Evolutionary conservation across 2,113 vertebrate species (phyloP), one percentile per base, ranked within the genome.

Genomic region (Cebidichthys violaceus): DNA sequence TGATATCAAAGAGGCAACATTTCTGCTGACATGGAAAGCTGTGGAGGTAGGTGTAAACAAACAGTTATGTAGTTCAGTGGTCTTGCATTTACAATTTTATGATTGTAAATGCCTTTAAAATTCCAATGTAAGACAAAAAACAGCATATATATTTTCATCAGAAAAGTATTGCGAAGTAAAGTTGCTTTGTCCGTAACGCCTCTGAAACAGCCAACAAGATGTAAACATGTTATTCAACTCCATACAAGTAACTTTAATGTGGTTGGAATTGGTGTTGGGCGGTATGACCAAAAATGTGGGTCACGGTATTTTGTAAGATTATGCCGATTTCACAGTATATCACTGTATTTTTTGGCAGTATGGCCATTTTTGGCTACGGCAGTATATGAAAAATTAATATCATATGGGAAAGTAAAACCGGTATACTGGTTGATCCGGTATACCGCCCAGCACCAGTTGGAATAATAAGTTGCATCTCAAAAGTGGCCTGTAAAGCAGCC

Each of bases 21-120:
- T 33, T 70, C 83, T 70, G 82, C 89, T 82, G 70, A 92, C 90
- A 96, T 96, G 95, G 93, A 75, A 24, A 80, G 9, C 81, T 80
- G 29, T 87, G 89, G 61, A 89, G 95, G 95, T 96, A 85, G 73
- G 91, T 89, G 41, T 54, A 0, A 74, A 59, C 35, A 45, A 35
- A 69, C 15, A 4, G 2, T 50, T 66, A 39, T 5, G 15, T 50
- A 24, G 7, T 31, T 67, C 6, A 9, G 27, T 74, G 9, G 1
- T 39, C 17, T 67, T 59, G 45, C 18, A 50, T 50, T 17, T 50
- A 50, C 47, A 22, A 50, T 50, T 8, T 22, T 50, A 50, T 22
- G 50, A 52, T 22, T 52, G 50, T 52, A 52, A 22, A 52, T 52
- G 18, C 8, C 20, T 22, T 27, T 57, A 57, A 15, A 37, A 22